Base-by-base conservation (phyloP, 37 sponge, comb jelly and placozoan species). In the Diacarnus erythraeanus region DNA sequence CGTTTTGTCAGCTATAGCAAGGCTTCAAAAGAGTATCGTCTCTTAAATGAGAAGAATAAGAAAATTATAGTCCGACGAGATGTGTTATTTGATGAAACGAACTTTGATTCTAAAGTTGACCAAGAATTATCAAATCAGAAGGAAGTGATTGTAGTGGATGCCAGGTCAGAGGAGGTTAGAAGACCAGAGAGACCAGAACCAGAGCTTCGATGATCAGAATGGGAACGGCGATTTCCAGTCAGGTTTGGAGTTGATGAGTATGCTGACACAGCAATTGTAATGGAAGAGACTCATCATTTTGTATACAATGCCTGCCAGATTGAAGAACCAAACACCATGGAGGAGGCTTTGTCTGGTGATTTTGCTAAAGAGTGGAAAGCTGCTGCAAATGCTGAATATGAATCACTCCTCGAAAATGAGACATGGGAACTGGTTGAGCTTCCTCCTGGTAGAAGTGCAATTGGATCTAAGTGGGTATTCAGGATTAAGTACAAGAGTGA, bases 371-470 rank as follows among this genome's bases (percentile, higher is more conserved):
- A 82, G 42, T 88, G 89, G 89, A 83, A 72, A 26, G 80, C 34
- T 43, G 79, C 86, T n/a, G 80, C 80, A 25, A 75, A 86, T 27
- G 37, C 86, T 15, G 86, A 86, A 47, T 86, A 72, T 30, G n/a
- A n/a, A n/a, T n/a, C n/a, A n/a, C n/a, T n/a, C n/a, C n/a, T n/a
- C n/a, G n/a, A n/a, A n/a, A n/a, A n/a, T n/a, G n/a, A n/a, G n/a
- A n/a, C n/a, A n/a, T n/a, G n/a, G n/a, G n/a, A n/a, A n/a, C n/a
- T n/a, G n/a, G n/a, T n/a, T n/a, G n/a, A n/a, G n/a, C n/a, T n/a
- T n/a, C n/a, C n/a, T n/a, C n/a, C n/a, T n/a, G n/a, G n/a, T n/a
- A n/a, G n/a, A n/a, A n/a, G n/a, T n/a, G n/a, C n/a, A n/a, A n/a
- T n/a, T n/a, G n/a, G n/a, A n/a, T n/a, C n/a, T n/a, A n/a, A n/a